phyloP scores from a whole-genome alignment of 1,140 invertebrate species.

The Penaeus japonicus region DNA sequence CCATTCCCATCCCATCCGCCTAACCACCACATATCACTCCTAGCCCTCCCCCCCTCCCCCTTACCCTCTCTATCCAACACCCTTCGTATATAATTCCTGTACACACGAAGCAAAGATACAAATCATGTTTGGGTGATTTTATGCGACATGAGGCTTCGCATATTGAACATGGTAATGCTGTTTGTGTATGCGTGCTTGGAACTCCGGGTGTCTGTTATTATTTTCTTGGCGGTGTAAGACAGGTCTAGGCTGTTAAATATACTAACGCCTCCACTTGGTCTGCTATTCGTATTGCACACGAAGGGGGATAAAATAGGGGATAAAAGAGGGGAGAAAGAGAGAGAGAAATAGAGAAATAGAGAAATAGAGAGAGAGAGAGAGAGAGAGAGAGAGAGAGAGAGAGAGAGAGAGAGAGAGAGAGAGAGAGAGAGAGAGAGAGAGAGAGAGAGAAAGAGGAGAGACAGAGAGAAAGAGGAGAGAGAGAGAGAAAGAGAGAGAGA shows the following conservation, averaged over 20 bases:
- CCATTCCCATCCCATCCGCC: no score
- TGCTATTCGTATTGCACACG: no score
- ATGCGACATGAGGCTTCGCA: not conserved
- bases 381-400: not conserved
- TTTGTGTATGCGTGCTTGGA: no score
- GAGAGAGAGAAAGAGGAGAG: not conserved
- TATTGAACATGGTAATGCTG: slow-evolving; percentile 9
- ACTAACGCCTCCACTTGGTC: no score
- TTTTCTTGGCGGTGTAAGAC: no score
- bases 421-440: not conserved
- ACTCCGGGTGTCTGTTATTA: no score
- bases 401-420: not conserved
- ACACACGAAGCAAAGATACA: not conserved
- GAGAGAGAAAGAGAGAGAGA: not conserved
- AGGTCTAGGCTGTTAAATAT: no score
- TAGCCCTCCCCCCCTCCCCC: not conserved
- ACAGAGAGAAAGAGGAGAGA: not conserved
- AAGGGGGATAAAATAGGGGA: no score
- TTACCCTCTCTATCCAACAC: not conserved
- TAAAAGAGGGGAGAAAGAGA: no score
- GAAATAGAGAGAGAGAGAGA: not conserved
- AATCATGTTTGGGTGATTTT: slow-evolving; percentile 4
- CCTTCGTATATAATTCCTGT: no score
- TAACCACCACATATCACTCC: no score
- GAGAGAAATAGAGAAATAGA: not conserved